Base-by-base conservation (phyloP, 2,113 vertebrate genomes). In the Probosciger aterrimus region DNA sequence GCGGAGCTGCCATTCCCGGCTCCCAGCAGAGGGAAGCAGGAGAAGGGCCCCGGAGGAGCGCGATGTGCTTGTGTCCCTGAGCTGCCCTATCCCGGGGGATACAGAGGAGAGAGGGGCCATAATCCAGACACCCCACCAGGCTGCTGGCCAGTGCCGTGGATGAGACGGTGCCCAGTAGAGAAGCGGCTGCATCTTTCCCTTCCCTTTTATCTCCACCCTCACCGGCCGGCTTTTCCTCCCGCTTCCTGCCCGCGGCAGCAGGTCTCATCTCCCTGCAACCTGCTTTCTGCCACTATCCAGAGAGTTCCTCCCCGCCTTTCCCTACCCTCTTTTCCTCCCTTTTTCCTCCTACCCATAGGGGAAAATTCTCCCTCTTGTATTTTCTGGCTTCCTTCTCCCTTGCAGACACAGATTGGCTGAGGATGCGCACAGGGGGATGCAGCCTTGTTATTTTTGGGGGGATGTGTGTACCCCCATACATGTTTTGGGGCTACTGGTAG, bases 271-370 rank as follows among this genome's bases (percentile, higher is more conserved):
- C 35, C 46, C 49, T 2, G 31, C 49, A 46, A 43, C 59, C n/a
- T 2, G 2, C 49, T n/a, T 81, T 31, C 69, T 86, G 47, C 43
- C 35, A 0, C 0, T 0, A 64, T 46, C 70, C 11, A 0, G 28
- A 0, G 28, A 86, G 14, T 7, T 60, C 23, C 30, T 14, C 2
- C 14, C 7, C 2, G 0, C 3, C 18, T 65, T 43, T 65, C 24
- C 14, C 35, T 55, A 10, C 11, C n/a, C 24, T 2, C 6, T 6
- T 88, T 44, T 63, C 13, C 31, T 63, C 59, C 35, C 10, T 33
- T 63, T 11, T 46, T 53, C 3, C 30, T 20, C 18, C 9, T 10
- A 6, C 18, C 33, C 7, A 1, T 0, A 11, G 11, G 6, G 52
- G 28, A 78, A 81, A 76, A 76, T 28, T 37, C n/a, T 24, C 18